Evolutionary conservation across 2,888 invertebrate species (phyloP).

Genomic region (Aphidoletes aphidimyza): DNA sequence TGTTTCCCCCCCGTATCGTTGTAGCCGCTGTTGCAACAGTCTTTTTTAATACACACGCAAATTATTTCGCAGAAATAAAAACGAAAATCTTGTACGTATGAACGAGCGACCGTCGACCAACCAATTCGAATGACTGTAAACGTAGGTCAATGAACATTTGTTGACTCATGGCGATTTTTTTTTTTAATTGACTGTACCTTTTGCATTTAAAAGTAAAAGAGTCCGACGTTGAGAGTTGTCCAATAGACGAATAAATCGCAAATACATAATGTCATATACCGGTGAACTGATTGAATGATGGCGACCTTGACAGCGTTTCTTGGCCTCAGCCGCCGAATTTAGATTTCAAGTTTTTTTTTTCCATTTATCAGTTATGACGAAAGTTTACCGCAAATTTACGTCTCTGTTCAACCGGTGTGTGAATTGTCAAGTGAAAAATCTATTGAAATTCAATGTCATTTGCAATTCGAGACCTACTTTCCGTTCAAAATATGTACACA

Average conservation of each 20-base stretch:
- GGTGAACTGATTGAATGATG: not conserved
- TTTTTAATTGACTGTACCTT: constrained; percentile 25
- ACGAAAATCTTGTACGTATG: too few relatives aligned
- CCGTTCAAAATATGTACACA: not conserved
- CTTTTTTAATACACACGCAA: not conserved
- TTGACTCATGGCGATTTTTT: not conserved
- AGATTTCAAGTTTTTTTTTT: not conserved
- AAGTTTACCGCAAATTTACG: not conserved
- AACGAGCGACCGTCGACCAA: not conserved
- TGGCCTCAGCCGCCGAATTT: not conserved
- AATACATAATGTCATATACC: not conserved
- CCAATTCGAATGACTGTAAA: not conserved
- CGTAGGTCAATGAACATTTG: constrained; percentile 40
- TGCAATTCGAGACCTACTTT: not conserved
- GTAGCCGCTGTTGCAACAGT: not conserved
- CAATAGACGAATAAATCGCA: not conserved
- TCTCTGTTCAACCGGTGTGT: not conserved
- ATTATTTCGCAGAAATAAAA: not conserved
- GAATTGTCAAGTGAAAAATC: not conserved
- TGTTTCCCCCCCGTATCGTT: not conserved
- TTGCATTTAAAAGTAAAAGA: not conserved
- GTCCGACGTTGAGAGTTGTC: too few relatives aligned
- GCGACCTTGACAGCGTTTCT: constrained; percentile 40
- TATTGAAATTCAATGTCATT: not conserved
- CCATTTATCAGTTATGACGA: not conserved